Evolutionary conservation across 2,888 invertebrate genomes (phyloP), one percentile per base, ranked within the genome.

Genomic region (Exocentrus adspersus): DNA sequence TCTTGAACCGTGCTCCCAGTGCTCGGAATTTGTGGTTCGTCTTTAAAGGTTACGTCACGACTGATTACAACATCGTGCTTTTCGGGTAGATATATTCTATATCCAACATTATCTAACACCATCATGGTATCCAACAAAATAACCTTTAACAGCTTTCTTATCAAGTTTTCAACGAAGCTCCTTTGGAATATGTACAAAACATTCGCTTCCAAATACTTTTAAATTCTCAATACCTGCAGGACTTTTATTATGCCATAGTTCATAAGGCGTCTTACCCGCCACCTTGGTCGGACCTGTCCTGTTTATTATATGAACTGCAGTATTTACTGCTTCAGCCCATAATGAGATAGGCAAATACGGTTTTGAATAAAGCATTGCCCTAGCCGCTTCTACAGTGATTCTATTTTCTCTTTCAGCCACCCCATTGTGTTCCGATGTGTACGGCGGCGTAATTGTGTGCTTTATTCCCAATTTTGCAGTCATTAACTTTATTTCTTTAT

Each of bases 181-280:
- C 54, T 73, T 70, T 42, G 65, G 58, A 52, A 72, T 70, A 6
- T 70, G 65, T 14, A 64, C 67, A 65, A 60, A 73, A 58, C 64
- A 70, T 37, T 69, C 68, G 19, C 60, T 68, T 43, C 73, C 69
- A 64, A 72, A 70, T 30, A 72, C 58, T 54, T 59, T 52, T 7
- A 69, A 66, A n/a, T 57, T 30, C 4, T 52, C 52, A 7, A 68
- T 41, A 21, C 28, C 30, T 60, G 42, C 57, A 2, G 19, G 2
- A 30, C 62, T 50, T 43, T 65, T 41, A 9, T 48, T 24, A 7
- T 24, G 7, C 24, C 24, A 24, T 24, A 24, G 7, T 24, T 24
- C 24, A 7, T 24, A 24, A 7, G 24, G 24, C 7, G 24, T 24
- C 24, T 24, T 24, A 24, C 24, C 24, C 24, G 24, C 4, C 7